Percentiles rank a stretch among this genome's conserved stretches.
Conservation (phyloP, 2,113 vertebrate species). For the Rhodinocichla rosea region DNA sequence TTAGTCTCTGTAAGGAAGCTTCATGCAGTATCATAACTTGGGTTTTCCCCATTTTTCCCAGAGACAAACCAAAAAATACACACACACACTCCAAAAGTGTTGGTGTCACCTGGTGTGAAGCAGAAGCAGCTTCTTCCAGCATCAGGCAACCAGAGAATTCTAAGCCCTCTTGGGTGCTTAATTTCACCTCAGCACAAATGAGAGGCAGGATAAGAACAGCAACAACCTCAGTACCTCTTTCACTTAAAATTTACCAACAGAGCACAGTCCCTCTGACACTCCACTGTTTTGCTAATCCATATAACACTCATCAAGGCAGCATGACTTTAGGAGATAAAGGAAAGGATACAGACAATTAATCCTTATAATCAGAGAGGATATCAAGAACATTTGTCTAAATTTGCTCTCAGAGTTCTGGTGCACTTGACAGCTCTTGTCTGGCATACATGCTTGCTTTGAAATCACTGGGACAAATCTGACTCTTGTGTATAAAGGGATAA, state of each 20-base stretch:
- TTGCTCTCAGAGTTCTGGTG: background rate
- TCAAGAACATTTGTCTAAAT: background rate
- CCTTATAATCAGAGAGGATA: background rate
- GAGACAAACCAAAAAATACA: background rate
- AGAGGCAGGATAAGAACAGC: background rate
- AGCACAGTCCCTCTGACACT: background rate
- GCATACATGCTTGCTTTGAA: background rate
- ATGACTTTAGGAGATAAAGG: background rate
- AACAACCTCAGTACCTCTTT: background rate
- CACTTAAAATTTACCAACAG: background rate
- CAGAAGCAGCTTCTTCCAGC: background rate
- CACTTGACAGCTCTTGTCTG: background rate
- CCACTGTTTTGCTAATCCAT: background rate
- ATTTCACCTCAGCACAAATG: background rate
- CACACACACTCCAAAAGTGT: background rate
- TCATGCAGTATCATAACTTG: background rate
- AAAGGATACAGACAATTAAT: background rate
- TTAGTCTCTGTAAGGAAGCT: background rate
- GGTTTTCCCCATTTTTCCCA: background rate
- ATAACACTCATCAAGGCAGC: background rate
- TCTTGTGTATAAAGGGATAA: background rate
- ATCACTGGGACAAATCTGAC: background rate
- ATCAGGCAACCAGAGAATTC: background rate
- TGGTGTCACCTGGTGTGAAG: background rate
- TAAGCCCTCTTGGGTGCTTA: background rate